Percentiles rank a stretch among this genome's conserved stretches.
These are phyloP conservation scores for Chrysolina oricalcia DNA, from an alignment of 2,888 invertebrate genomes.

Conservation along the genomic window DNA sequence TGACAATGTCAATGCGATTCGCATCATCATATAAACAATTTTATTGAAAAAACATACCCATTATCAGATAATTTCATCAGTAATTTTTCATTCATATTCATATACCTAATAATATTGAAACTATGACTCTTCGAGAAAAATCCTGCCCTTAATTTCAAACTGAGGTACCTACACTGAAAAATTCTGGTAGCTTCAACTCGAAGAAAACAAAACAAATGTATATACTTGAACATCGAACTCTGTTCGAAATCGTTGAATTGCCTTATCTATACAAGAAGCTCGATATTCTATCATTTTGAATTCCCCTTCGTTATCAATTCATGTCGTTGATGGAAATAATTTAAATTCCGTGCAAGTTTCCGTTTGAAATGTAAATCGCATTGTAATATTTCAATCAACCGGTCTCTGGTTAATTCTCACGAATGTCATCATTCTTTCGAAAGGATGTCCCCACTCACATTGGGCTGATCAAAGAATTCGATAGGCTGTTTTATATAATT, in stretches of 20 bases:
- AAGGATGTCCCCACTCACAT: constrained; percentile 16
- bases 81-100: too few species aligned
- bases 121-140: too few species aligned
- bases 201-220: too few species aligned
- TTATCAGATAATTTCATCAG: too few species aligned
- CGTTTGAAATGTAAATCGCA: constrained; percentile 47
- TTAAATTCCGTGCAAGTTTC: constrained; percentile 36
- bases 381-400: constrained; percentile 42
- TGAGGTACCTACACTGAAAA: too few species aligned
- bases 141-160: too few species aligned
- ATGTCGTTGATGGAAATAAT: constrained; percentile 38
- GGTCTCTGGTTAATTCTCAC: constrained; percentile 10
- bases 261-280: background rate
- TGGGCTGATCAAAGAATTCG: constrained; percentile 14
- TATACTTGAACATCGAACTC: too few species aligned
- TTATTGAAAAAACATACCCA: too few species aligned
- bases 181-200: too few species aligned
- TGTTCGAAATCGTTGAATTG: background rate
- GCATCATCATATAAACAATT: too few species aligned
- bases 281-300: background rate
- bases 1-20: too few species aligned
- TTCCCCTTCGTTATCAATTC: constrained; percentile 37
- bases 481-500: constrained; percentile 3
- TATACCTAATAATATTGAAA: too few species aligned
- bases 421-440: background rate